A percentile compares a stretch with the other conserved stretches of the same genome.
Conservation (phyloP, 2,113 vertebrate genomes). For the Macrotis lagotis region DNA sequence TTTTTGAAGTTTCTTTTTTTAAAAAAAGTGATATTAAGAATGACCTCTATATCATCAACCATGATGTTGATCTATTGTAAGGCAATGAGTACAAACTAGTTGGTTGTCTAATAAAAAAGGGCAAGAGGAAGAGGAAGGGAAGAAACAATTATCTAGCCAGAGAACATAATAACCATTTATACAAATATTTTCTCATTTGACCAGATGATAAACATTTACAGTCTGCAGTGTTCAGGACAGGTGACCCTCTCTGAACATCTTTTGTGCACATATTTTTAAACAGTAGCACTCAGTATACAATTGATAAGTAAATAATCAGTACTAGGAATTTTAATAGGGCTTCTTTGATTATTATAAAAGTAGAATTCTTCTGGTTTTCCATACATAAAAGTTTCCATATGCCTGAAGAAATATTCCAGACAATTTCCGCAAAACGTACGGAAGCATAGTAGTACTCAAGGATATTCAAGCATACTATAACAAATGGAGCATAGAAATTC, state of each 20-base stretch:
- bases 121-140: background rate
- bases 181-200: background rate
- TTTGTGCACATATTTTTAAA: conserved; percentile 91
- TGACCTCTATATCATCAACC: conserved; percentile 91
- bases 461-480: conserved; percentile 91
- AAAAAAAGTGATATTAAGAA: conserved; percentile 87
- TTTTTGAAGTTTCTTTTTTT: conserved; percentile 83
- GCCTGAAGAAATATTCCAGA: conserved; percentile 88
- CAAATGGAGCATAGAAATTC: conserved; percentile 93
- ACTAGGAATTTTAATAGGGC: conserved; percentile 86
- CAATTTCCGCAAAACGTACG: conserved; percentile 94
- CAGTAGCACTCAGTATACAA: conserved; percentile 90
- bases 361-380: conserved; percentile 86
- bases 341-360: conserved; percentile 93
- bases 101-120: conserved; percentile 82
- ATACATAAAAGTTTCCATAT: conserved; percentile 84
- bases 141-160: background rate
- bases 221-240: conserved; percentile 88
- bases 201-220: conserved; percentile 91
- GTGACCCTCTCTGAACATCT: conserved; percentile 76
- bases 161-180: background rate
- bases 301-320: conserved; percentile 89
- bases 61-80: conserved; percentile 90
- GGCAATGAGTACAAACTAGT: conserved; percentile 92
- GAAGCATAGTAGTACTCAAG: conserved; percentile 92